Percentiles rank a stretch among this genome's conserved stretches.
phyloP scores from a whole-genome alignment of 2,888 invertebrate genomes.

The Scelioninae gen. 2 region DNA sequence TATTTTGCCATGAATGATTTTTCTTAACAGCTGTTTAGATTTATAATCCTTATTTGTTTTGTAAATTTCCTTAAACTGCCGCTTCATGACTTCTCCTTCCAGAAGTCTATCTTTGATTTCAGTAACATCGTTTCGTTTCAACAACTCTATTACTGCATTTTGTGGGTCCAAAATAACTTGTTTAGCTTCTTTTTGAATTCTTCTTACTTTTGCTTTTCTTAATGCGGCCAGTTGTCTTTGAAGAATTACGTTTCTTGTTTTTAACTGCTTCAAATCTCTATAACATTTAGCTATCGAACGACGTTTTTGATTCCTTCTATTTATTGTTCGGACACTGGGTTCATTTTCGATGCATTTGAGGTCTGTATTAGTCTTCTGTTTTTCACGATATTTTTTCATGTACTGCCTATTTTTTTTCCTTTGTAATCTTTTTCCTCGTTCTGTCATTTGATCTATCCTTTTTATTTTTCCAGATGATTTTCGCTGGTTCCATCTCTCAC shows the following conservation, averaged over 20 bases:
- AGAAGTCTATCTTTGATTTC: not conserved
- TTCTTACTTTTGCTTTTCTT: slow-evolving; percentile 16
- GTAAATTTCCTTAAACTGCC: not conserved
- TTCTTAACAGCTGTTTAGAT: slow-evolving; percentile 7
- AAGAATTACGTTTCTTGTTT: slow-evolving; percentile 19
- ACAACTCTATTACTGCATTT: not conserved
- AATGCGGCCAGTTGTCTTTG: slow-evolving; percentile 19
- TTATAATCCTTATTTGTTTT: slow-evolving; percentile 11
- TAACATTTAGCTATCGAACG: slow-evolving; percentile 14
- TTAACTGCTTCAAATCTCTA: slow-evolving; percentile 13
- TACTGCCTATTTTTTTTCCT: slow-evolving; percentile 21
- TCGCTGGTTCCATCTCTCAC: slow-evolving; percentile 16
- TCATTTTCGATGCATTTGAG: slow-evolving; percentile 4
- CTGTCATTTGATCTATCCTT: slow-evolving; percentile 19
- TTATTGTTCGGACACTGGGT: slow-evolving; percentile 18
- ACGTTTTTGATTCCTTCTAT: slow-evolving; percentile 18
- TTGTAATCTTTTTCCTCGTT: slow-evolving; percentile 22
- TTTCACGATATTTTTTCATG: slow-evolving; percentile 20
- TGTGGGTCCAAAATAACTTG: not conserved
- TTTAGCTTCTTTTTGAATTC: not conserved
- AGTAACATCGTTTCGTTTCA: not conserved
- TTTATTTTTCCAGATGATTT: slow-evolving; percentile 21
- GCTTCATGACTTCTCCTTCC: not conserved
- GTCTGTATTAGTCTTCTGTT: slow-evolving; percentile 14
- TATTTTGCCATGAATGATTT: slow-evolving; percentile 21